Percentiles rank a stretch among this genome's conserved stretches.
phyloP scores from a whole-genome alignment of 2,888 invertebrate species.

The Melanostoma mellinum region DNA sequence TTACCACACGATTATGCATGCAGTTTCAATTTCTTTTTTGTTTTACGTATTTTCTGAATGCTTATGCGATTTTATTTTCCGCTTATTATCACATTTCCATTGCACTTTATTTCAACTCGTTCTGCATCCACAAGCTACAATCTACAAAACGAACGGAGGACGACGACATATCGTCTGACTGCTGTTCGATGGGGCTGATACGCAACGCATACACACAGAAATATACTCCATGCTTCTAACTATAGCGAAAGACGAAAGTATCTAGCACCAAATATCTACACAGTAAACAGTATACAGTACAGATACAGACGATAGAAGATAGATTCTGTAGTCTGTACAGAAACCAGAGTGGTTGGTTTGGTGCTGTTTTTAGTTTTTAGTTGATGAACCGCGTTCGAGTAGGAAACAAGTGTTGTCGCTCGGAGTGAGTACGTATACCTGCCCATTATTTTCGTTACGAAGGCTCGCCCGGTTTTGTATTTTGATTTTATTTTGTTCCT shows the following conservation, averaged over 20 bases:
- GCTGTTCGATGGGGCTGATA: conserved; percentile 18
- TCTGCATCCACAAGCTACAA: conserved; percentile 10
- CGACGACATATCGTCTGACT: conserved; percentile 61
- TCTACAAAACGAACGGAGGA: conserved; percentile 19
- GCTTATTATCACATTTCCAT: conserved; percentile 63
- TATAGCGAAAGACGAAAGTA: conserved; percentile 24
- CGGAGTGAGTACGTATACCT: not conserved
- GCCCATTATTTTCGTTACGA: not conserved
- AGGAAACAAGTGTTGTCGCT: conserved; percentile 42
- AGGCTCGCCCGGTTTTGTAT: conserved; percentile 22
- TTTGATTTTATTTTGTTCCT: not conserved
- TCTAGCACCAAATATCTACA: conserved; percentile 7
- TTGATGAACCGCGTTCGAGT: conserved; percentile 66
- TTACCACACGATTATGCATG: conserved; percentile 18
- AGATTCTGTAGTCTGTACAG: conserved; percentile 31
- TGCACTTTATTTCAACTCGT: conserved; percentile 51
- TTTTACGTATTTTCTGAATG: not conserved
- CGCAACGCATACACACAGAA: conserved; percentile 28
- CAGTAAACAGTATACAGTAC: not conserved
- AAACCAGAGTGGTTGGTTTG: conserved; percentile 33
- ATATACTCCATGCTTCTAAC: conserved; percentile 6
- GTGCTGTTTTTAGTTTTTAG: conserved; percentile 69
- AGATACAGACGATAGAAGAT: too few relatives aligned
- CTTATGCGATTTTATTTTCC: conserved; percentile 66
- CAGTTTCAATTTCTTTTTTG: conserved; percentile 31